Evolutionary conservation across 2,797 vertebrate genomes (phyloP), one percentile per base, ranked within the genome.

Genomic region (Pempheris klunzingeri): DNA sequence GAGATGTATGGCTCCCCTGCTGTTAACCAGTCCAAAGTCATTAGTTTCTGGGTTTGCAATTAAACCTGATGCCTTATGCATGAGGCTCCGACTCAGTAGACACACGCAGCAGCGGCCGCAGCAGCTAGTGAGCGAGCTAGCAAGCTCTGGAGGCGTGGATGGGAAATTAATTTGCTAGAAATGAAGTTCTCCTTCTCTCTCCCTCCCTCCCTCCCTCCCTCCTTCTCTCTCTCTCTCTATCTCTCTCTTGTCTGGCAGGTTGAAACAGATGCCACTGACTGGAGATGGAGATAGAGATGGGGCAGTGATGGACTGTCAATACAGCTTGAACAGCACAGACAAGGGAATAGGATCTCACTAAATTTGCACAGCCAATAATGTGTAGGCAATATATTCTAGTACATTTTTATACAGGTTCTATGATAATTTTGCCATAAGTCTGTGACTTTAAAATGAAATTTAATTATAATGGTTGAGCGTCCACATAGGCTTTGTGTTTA

Each of bases 1-100:
- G 88, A 95, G 94, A 96, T 96, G 93, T 95, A 95, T 94, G 93
- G 94, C 94, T 94, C 95, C 95, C 95, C 95, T 95, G 95, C 95
- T 95, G 94, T 96, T 96, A 95, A 96, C 94, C 94, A 96, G 95
- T 95, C 95, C 94, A 95, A 95, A 95, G 95, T 95, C 95, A 96
- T 96, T 96, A 95, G 94, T 95, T 96, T 96, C 95, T 95, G 93
- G 95, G 94, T 95, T 95, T 95, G 95, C 95, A 96, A 96, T 96
- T 96, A 96, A 96, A 95, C 92, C 93, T 94, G 91, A 95, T 96
- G 95, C 94, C 94, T 96, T 94, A 96, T 96, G 95, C 94, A 96
- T 96, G 92, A 95, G 90, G 85, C 92, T 90, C 90, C 87, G 83
- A 93, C 92, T 94, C 92, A 82, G 89, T 92, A 93, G 94, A 95